Conservation (phyloP, 2,888 invertebrate species). For the Drosophila mettleri region DNA sequence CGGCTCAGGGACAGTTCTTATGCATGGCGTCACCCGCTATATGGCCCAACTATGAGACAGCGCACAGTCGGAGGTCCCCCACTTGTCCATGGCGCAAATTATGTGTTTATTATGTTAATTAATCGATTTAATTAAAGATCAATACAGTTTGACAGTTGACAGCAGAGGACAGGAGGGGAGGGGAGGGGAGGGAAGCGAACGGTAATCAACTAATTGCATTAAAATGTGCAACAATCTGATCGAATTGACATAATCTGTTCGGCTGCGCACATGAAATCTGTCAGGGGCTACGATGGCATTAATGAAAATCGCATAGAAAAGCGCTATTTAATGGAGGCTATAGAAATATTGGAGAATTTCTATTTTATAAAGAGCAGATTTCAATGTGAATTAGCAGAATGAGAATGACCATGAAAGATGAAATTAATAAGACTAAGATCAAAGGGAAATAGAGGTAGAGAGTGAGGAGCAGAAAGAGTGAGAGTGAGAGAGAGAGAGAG, state of each 20-base stretch:
- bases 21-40: constrained; percentile 60
- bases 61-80: constrained; percentile 59
- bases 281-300: neutral
- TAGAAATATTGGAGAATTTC: neutral
- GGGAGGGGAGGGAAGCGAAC: neutral
- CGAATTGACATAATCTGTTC: constrained; percentile 31
- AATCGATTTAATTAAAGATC: constrained; percentile 76
- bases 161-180: neutral
- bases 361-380: neutral
- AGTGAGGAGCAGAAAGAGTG: neutral
- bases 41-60: constrained; percentile 33
- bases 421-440: no score
- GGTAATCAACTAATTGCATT: constrained; percentile 38
- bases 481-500: neutral
- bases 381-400: neutral
- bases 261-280: constrained; percentile 4
- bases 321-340: neutral
- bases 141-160: constrained; percentile 57
- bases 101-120: constrained; percentile 74
- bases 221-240: constrained; percentile 26
- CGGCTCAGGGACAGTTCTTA: constrained; percentile 56
- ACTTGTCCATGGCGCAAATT: constrained; percentile 61
- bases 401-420: no score
- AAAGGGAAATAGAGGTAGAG: no score
- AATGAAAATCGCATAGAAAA: constrained; percentile 1